Base-by-base conservation (phyloP, 1,140 invertebrate genomes). In the Sipha flava region DNA sequence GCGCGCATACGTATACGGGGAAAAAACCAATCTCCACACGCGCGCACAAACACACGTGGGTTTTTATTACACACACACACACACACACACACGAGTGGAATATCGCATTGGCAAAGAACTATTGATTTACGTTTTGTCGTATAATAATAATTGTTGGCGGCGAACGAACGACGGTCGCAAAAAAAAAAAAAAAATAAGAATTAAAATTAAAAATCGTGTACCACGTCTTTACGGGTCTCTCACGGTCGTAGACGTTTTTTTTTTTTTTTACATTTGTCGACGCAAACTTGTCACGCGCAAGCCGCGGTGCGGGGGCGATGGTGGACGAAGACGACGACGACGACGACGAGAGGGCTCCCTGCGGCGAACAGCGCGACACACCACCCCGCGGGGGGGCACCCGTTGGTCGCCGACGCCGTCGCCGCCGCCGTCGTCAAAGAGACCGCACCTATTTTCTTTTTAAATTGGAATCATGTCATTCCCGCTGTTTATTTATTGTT, bases 401-500 rank as follows among this genome's bases (percentile, higher is more conserved):
- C 73, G 72, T 75, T 75, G 68, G 68, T 49, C 68, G 68, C 70
- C 49, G 70, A 21, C 49, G 34, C 73, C 31, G 73, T 37, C 72
- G 49, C 72, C 70, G 70, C 26, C 54, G 54, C 54, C 18, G 54
- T 21, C 54, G 54, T 21, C 73, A 77, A 77, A 77, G 73, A 77
- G 52, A 77, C 73, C 73, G 73, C 73, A 77, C 73, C 73, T 77
- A 77, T 77, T 77, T 77, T 77, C 73, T 59, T 77, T 77, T 77
- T 77, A 77, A 77, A 77, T 77, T 77, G 73, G 73, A 77, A 77
- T 77, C 73, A 59, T 77, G 73, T 77, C 73, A 77, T 77, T 77
- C 73, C 73, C 73, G 73, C 73, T 77, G 73, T 77, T 77, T 77
- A 77, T 77, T 77, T 77, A 77, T 77, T 77, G 73, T 77, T 77